These are phyloP conservation scores for Hypomecis atomaria DNA, from an alignment of 2,888 invertebrate species.

Conservation along the genomic window DNA sequence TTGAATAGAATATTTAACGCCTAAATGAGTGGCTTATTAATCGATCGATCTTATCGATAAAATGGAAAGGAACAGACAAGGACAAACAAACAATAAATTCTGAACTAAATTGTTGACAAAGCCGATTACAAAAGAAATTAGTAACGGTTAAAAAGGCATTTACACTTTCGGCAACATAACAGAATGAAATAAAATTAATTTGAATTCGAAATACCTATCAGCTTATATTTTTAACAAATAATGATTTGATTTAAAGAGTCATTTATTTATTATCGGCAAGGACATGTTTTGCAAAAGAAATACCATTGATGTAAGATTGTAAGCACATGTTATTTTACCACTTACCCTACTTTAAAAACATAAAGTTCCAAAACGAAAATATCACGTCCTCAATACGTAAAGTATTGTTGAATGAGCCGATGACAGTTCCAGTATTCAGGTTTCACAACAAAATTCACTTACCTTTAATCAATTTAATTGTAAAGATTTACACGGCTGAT, in stretches of 20 bases:
- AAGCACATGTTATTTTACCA: constrained; percentile 19
- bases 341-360: constrained; percentile 38
- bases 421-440: constrained; percentile 37
- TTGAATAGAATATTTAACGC: not conserved
- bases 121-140: not conserved
- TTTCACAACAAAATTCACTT: constrained; percentile 39
- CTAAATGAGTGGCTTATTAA: constrained; percentile 5
- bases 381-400: constrained; percentile 41
- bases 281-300: not conserved
- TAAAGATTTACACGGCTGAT: constrained; percentile 12
- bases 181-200: not conserved
- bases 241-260: not conserved
- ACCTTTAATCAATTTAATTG: constrained; percentile 35
- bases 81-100: constrained; percentile 4
- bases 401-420: constrained; percentile 36
- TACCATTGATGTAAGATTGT: not conserved
- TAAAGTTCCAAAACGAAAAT: constrained; percentile 51
- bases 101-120: constrained; percentile 2
- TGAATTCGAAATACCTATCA: not conserved
- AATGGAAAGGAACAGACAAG: constrained; percentile 17
- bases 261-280: not conserved
- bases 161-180: not conserved
- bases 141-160: too few species aligned
- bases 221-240: not conserved
- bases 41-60: constrained; percentile 11